phyloP scores from a whole-genome alignment of 2,888 invertebrate genomes.

The Cerastoderma edule region DNA sequence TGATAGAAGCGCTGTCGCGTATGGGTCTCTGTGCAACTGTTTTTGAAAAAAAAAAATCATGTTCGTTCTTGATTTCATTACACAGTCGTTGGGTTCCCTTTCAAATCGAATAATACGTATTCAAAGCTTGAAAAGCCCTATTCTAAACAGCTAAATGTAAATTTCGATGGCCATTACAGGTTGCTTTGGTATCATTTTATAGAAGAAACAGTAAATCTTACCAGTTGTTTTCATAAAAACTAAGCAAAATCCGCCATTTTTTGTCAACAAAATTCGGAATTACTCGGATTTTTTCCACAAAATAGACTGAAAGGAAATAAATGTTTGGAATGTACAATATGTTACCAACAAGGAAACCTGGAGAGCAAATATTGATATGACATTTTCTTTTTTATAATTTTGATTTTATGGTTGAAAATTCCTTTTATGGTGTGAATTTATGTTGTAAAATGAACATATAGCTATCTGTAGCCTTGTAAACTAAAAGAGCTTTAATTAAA shows the following conservation, averaged over 20 bases:
- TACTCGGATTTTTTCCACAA: background rate
- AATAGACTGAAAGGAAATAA: too few relatives aligned
- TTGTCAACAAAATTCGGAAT: slow-evolving; percentile 25
- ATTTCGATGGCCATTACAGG: background rate
- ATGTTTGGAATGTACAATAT: too few relatives aligned
- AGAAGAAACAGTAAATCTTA: background rate
- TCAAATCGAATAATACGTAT: background rate
- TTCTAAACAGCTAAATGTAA: background rate
- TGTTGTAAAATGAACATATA: too few relatives aligned
- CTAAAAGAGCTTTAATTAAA: too few relatives aligned
- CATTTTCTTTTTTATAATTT: too few relatives aligned
- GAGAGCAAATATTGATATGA: background rate
- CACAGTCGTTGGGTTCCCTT: background rate
- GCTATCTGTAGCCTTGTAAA: too few relatives aligned
- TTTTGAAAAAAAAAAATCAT: background rate
- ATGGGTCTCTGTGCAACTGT: too few relatives aligned
- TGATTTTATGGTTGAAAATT: too few relatives aligned
- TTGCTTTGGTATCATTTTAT: background rate
- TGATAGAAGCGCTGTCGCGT: background rate
- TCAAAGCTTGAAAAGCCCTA: background rate
- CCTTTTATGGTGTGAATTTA: too few relatives aligned
- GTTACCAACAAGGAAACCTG: background rate
- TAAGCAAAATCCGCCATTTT: slow-evolving; percentile 53
- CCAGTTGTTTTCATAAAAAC: slow-evolving; percentile 25
- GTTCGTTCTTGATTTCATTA: background rate